A percentile compares a stretch with the other conserved stretches of the same genome.
Conservation (phyloP, 2,113 vertebrate genomes). For the Rhea pennata region DNA sequence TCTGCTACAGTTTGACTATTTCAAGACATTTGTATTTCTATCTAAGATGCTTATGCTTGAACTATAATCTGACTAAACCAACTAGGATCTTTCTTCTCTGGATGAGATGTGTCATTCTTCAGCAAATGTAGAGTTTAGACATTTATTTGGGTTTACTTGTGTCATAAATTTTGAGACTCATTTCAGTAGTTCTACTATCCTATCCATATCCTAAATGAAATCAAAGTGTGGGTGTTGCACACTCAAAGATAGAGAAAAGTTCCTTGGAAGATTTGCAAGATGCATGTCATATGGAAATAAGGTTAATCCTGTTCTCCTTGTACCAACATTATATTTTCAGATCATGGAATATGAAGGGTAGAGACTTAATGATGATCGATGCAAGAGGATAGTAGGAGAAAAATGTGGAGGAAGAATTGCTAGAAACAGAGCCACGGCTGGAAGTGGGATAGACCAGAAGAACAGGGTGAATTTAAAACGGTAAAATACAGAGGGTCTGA, state of each 20-base stretch:
- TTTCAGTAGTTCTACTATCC: background rate
- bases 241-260: background rate
- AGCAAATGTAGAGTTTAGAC: background rate
- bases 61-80: background rate
- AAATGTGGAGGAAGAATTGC: background rate
- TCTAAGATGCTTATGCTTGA: background rate
- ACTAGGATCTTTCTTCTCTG: fast-evolving
- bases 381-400: background rate
- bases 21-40: background rate
- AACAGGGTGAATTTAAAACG: background rate
- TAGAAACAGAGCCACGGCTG: background rate
- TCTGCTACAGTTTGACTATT: background rate
- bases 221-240: background rate
- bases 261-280: background rate
- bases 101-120: background rate
- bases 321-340: background rate
- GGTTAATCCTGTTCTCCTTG: background rate
- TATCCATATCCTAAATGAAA: background rate
- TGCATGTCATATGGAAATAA: background rate
- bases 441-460: background rate
- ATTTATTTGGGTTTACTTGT: background rate
- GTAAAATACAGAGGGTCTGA: fast-evolving
- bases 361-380: background rate
- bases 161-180: background rate
- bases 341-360: background rate